phyloP scores from a whole-genome alignment of 2,888 invertebrate genomes.

The Merodon equestris region DNA sequence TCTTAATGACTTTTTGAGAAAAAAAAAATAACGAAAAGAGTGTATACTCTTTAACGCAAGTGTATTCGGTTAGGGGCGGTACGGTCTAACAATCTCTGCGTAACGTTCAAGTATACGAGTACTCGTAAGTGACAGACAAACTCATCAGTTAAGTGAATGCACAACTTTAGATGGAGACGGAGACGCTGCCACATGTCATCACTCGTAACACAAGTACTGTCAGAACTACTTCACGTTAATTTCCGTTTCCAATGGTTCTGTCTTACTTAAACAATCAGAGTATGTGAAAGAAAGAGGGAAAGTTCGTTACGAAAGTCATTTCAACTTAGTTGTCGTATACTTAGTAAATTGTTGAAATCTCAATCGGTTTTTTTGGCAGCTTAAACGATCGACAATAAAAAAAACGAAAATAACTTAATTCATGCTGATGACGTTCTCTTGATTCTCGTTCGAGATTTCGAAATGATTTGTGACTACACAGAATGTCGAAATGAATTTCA shows the following conservation, averaged over 20 bases:
- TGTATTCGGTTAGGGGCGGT: background rate
- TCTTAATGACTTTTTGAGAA: constrained; percentile 32
- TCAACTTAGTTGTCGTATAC: no score
- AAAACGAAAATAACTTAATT: no score
- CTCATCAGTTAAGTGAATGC: constrained; percentile 26
- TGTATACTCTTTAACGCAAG: background rate
- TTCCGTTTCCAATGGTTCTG: background rate
- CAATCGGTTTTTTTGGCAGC: no score
- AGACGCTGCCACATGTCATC: no score
- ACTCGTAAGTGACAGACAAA: constrained; percentile 14
- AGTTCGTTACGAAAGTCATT: no score
- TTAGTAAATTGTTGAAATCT: no score
- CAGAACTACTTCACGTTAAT: constrained; percentile 12
- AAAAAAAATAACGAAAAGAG: constrained; percentile 3
- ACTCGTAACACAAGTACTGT: no score
- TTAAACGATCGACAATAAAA: no score
- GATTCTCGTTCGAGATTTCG: background rate
- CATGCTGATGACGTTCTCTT: no score
- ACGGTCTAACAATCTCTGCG: constrained; percentile 20
- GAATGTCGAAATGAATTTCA: constrained; percentile 36
- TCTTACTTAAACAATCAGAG: constrained; percentile 24
- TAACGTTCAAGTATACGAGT: background rate
- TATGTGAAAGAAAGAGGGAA: no score
- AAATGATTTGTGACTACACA: constrained; percentile 30
- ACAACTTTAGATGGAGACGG: no score